Percentiles rank a stretch among this genome's conserved stretches.
Evolutionary conservation across 1,140 invertebrate genomes (phyloP).

Genomic region (Cyphomyrmex costatus): DNA sequence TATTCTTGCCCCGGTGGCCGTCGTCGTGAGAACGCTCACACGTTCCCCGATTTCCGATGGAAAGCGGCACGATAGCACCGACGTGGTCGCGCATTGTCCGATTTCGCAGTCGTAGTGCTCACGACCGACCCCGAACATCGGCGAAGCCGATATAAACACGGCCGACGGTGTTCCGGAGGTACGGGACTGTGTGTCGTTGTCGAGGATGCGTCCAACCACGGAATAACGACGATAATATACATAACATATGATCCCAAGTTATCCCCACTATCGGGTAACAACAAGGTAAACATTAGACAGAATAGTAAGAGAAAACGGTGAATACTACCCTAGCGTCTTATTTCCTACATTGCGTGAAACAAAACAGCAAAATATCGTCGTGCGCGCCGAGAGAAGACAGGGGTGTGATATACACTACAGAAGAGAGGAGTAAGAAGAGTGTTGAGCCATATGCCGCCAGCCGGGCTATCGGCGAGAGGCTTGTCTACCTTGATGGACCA

Average conservation of each 20-base stretch:
- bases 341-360: slow-evolving; percentile 19
- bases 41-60: slow-evolving; percentile 6
- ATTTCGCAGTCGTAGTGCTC: not conserved
- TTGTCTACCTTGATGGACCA: slow-evolving; percentile 87
- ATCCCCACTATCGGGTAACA: not conserved
- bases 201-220: not conserved
- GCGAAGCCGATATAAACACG: not conserved
- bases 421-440: slow-evolving; percentile 70
- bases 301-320: not conserved
- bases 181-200: not conserved
- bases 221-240: not conserved
- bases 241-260: not conserved
- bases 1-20: not conserved
- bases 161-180: slow-evolving; percentile 1
- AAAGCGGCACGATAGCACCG: not conserved
- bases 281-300: not conserved
- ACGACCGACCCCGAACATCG: not conserved
- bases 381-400: slow-evolving; percentile 39
- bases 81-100: slow-evolving; percentile 16
- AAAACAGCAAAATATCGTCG: slow-evolving; percentile 14
- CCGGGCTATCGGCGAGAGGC: slow-evolving; percentile 86
- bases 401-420: slow-evolving; percentile 65
- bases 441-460: slow-evolving; percentile 86
- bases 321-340: slow-evolving; percentile 10
- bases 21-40: not conserved